Base-by-base conservation (phyloP, 92 coral and sea anemone genomes). In the Zoanthus gigantus region DNA sequence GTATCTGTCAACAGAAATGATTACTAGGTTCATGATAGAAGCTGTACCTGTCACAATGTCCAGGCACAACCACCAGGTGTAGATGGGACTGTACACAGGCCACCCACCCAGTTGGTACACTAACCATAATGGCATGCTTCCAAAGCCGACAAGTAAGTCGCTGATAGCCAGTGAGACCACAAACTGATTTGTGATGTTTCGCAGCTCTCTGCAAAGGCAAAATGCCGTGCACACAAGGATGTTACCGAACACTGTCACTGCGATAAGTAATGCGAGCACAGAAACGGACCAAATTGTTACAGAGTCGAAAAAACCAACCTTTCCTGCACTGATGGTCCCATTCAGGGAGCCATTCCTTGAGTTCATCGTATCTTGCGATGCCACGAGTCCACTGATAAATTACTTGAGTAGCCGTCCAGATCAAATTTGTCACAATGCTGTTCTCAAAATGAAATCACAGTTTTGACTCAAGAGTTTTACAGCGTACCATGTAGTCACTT, bases 21-120 rank as follows among this genome's bases (percentile, higher is more conserved):
- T 95, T 11, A 92, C 95, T 71, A 95, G 86, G 83, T 93, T 95
- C 98, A 95, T 93, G 6, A 95, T 95, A 5, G 98, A 95, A 17
- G 95, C 93, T 1, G 98, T 95, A 28, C 96, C 94, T 18, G 93
- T 91, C 15, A 92, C 96, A 72, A 95, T 95, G 72, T 95, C 98
- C 11, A 95, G 71, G 68, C 94, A 93, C 58, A 93, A 34, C 98
- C 98, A 95, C 77, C 92, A 56, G 0, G 89, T 82, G 71, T 95
- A 95, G 32, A 93, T 57, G 23, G 83, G 86, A 29, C 79, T 53
- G 74, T 84, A 54, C 56, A 60, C n/a, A 1, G 96, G 98, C 93
- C 98, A 89, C 16, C 83, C 80, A 29, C 85, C 71, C 16, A 92
- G 44, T 17, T 93, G 84, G 17, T 77, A 89, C 4, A 88, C 86